These are phyloP conservation scores for Rhorus exstirpatorius DNA, from an alignment of 2,888 invertebrate species.

Conservation along the genomic window DNA sequence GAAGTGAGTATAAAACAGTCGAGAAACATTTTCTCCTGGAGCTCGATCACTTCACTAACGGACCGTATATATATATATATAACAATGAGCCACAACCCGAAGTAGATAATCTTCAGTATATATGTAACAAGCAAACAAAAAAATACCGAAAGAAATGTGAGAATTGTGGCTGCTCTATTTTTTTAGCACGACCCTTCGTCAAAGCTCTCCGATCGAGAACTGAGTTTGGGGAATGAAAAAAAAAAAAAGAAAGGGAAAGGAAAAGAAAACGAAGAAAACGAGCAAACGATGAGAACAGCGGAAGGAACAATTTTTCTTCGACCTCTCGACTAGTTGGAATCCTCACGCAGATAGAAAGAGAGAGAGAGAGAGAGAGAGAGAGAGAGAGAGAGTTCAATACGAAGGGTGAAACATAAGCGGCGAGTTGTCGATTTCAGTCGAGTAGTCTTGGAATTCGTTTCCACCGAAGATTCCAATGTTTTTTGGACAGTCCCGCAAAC, in stretches of 20 bases:
- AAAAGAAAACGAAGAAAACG: slow-evolving; percentile 28
- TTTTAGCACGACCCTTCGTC: slow-evolving; percentile 54
- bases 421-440: slow-evolving; percentile 59
- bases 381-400: neutral
- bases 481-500: slow-evolving; percentile 56
- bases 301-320: slow-evolving; percentile 65
- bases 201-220: slow-evolving; percentile 40
- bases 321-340: slow-evolving; percentile 50
- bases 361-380: slow-evolving; percentile 13
- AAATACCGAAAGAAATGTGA: slow-evolving; percentile 3
- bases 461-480: slow-evolving; percentile 66
- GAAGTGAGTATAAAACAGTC: neutral
- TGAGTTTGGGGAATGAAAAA: slow-evolving; percentile 35
- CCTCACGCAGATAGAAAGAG: slow-evolving; percentile 27
- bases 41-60: slow-evolving; percentile 23
- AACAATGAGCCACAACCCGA: slow-evolving; percentile 30
- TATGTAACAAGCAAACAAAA: neutral
- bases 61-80: slow-evolving; percentile 10
- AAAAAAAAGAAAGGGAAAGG: slow-evolving; percentile 20
- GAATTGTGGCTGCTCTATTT: slow-evolving; percentile 50
- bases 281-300: slow-evolving; percentile 51
- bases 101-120: slow-evolving; percentile 24
- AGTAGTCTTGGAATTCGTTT: slow-evolving; percentile 62
- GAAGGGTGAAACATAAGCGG: slow-evolving; percentile 57
- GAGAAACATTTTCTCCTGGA: slow-evolving; percentile 4